A percentile compares a stretch with the other conserved stretches of the same genome.
phyloP scores from a whole-genome alignment of 2,797 vertebrate species.

The Syngnathus rostellatus region DNA sequence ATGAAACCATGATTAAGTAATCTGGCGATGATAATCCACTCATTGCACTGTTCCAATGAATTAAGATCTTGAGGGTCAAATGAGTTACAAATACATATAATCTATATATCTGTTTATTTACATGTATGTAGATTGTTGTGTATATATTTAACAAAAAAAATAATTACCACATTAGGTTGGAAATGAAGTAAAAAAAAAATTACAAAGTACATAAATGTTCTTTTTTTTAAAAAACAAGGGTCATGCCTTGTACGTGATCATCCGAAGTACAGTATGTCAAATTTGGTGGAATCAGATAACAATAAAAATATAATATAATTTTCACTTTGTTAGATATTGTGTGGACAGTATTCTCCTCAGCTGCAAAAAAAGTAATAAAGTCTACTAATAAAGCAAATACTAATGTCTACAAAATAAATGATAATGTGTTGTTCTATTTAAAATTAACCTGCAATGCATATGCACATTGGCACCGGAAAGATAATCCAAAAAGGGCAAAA shows the following conservation, averaged over 20 bases:
- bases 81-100: slow-evolving; percentile 76
- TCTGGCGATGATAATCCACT: slow-evolving; percentile 37
- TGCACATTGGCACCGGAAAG: slow-evolving; percentile 38
- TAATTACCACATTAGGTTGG: slow-evolving; percentile 53
- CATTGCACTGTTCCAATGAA: slow-evolving; percentile 41
- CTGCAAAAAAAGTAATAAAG: slow-evolving; percentile 20
- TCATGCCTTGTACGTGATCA: slow-evolving; percentile 48
- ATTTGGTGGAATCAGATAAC: slow-evolving; percentile 29
- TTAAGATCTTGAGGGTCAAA: slow-evolving; percentile 64
- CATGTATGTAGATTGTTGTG: slow-evolving; percentile 68
- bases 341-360: slow-evolving; percentile 43
- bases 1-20: slow-evolving; percentile 42
- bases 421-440: slow-evolving; percentile 34
- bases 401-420: slow-evolving; percentile 41
- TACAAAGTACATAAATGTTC: slow-evolving; percentile 12
- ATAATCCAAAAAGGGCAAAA: slow-evolving; percentile 22
- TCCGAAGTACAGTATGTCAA: slow-evolving; percentile 49
- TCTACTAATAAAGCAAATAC: slow-evolving; percentile 21
- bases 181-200: slow-evolving; percentile 38
- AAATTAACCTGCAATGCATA: slow-evolving; percentile 44
- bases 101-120: slow-evolving; percentile 80
- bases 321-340: slow-evolving; percentile 43
- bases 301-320: slow-evolving; percentile 28
- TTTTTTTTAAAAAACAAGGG: slow-evolving; percentile 30
- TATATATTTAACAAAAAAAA: slow-evolving; percentile 68